Evolutionary conservation across 2,888 invertebrate genomes (phyloP).

Genomic region (Noctua janthina): DNA sequence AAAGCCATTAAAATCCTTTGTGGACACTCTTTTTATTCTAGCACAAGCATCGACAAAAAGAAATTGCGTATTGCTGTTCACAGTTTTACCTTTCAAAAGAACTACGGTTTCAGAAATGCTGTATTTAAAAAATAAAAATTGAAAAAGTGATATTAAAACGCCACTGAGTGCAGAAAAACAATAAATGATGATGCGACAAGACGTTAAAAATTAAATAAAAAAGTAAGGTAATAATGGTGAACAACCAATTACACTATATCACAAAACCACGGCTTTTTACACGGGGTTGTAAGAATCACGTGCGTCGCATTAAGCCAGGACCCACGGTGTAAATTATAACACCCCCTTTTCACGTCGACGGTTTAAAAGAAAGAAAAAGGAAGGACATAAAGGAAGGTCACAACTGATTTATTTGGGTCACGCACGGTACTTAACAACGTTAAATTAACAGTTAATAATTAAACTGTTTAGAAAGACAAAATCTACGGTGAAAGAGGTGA

Average conservation of each 20-base stretch:
- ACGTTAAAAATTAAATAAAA: not conserved
- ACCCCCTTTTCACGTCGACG: constrained; percentile 21
- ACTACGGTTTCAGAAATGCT: not conserved
- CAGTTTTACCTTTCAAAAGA: not conserved
- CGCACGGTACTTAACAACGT: constrained; percentile 37
- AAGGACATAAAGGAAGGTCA: constrained; percentile 27
- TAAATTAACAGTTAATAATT: constrained; percentile 51
- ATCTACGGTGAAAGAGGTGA: constrained; percentile 1
- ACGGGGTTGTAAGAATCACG: constrained; percentile 36
- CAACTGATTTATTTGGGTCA: constrained; percentile 54
- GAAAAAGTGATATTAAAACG: not conserved
- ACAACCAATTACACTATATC: constrained; percentile 1
- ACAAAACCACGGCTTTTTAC: constrained; percentile 11
- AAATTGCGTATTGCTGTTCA: not conserved
- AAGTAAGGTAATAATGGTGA: not conserved
- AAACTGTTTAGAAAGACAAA: constrained; percentile 24
- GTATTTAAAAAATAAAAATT: not conserved
- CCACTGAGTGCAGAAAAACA: not conserved
- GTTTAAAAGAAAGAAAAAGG: constrained; percentile 40
- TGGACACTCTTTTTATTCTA: not conserved
- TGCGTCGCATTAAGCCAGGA: constrained; percentile 17
- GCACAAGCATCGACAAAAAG: not conserved
- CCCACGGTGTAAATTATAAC: constrained; percentile 45
- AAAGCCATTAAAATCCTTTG: not conserved
- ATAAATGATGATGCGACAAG: not conserved